Percentiles rank a stretch among this genome's conserved stretches.
Conservation (phyloP, 2,888 invertebrate species). For the Euzetes globulus region DNA sequence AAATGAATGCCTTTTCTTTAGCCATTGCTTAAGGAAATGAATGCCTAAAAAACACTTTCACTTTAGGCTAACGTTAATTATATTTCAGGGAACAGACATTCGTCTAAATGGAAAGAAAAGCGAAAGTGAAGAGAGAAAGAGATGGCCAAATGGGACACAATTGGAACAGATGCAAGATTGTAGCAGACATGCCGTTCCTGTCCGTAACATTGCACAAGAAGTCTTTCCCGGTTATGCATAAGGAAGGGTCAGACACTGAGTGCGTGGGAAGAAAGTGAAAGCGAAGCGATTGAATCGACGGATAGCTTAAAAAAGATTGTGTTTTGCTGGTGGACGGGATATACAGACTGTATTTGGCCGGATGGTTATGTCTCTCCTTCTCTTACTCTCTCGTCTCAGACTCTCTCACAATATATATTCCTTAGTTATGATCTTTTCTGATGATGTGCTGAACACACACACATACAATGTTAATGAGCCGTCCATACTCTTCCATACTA, state of each 20-base stretch:
- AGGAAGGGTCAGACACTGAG: constrained; percentile 28
- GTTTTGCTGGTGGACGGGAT: neutral
- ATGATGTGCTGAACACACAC: constrained; percentile 10
- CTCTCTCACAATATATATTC: neutral
- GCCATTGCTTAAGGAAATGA: constrained; percentile 20
- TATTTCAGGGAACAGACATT: constrained; percentile 1
- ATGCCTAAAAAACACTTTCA: constrained; percentile 28
- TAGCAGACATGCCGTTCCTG: constrained; percentile 5
- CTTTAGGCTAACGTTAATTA: constrained; percentile 27
- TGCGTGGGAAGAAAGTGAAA: constrained; percentile 24
- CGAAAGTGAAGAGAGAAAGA: constrained; percentile 7
- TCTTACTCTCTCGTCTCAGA: neutral
- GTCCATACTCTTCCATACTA: neutral
- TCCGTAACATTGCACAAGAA: constrained; percentile 28
- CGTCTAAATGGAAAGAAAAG: neutral
- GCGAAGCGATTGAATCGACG: constrained; percentile 1
- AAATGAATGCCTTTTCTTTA: neutral
- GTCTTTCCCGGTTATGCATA: constrained; percentile 18
- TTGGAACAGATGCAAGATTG: constrained; percentile 22
- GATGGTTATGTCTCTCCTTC: constrained; percentile 12
- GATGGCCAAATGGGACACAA: constrained; percentile 29
- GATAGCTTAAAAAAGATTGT: constrained; percentile 5
- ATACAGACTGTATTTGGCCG: constrained; percentile 22
- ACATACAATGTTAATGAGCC: constrained; percentile 21
- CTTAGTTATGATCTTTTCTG: constrained; percentile 21